Conservation (phyloP, 2,888 invertebrate genomes). For the Drosophila cyrtoloma region DNA sequence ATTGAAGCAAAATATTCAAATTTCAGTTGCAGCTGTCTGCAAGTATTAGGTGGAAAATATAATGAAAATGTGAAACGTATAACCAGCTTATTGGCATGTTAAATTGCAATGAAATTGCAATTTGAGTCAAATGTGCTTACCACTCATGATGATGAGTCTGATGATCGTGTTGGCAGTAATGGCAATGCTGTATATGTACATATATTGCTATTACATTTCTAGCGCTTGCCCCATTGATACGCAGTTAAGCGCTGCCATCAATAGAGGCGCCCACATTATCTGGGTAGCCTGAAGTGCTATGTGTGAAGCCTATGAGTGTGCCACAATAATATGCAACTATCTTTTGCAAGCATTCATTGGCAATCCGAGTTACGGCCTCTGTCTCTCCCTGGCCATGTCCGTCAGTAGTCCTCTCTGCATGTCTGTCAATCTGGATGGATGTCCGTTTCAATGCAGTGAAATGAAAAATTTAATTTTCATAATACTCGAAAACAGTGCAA, state of each 20-base stretch:
- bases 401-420: background rate
- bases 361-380: conserved; percentile 22
- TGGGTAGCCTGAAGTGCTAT: conserved; percentile 7
- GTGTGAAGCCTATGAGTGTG: conserved; percentile 34
- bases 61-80: conserved; percentile 32
- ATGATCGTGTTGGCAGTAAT: conserved; percentile 44
- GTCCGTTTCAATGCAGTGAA: conserved; percentile 65
- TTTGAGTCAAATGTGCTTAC: conserved; percentile 49
- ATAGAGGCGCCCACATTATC: conserved; percentile 24
- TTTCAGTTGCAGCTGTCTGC: conserved; percentile 2
- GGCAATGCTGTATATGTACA: conserved; percentile 27
- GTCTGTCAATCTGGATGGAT: conserved; percentile 18
- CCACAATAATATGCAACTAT: conserved; percentile 64
- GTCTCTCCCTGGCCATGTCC: background rate
- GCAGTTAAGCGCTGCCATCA: conserved; percentile 51
- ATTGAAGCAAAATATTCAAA: background rate
- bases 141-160: conserved; percentile 11
- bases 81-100: conserved; percentile 38
- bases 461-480: conserved; percentile 81
- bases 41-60: conserved; percentile 15
- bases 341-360: conserved; percentile 63
- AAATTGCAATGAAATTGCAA: conserved; percentile 45
- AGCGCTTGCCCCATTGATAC: conserved; percentile 60
- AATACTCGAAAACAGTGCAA: conserved; percentile 72
- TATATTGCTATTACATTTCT: conserved; percentile 56